Conservation (phyloP, 2,888 invertebrate genomes). For the Gibbula magus region DNA sequence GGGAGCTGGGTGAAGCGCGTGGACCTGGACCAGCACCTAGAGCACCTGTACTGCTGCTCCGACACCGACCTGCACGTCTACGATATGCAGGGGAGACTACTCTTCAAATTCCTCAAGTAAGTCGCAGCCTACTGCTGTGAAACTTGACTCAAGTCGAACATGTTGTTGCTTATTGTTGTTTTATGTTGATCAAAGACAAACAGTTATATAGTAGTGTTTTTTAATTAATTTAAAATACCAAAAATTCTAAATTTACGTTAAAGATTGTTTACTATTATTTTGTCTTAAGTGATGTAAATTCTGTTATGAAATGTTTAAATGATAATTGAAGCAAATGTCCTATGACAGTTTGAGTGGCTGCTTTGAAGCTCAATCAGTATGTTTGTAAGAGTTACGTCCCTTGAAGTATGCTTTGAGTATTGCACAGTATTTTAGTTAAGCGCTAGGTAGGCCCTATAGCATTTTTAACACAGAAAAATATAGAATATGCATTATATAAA, state of each 20-base stretch:
- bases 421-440: background rate
- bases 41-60: conserved; percentile 73
- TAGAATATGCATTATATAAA: too few relatives aligned
- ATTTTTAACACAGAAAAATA: background rate
- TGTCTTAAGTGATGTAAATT: too few relatives aligned
- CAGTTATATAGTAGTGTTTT: too few relatives aligned
- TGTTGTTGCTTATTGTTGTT: background rate
- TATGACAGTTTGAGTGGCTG: too few relatives aligned
- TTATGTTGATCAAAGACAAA: too few relatives aligned
- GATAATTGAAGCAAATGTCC: too few relatives aligned
- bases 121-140: background rate
- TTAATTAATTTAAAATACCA: too few relatives aligned
- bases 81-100: conserved; percentile 69
- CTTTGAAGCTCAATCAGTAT: background rate
- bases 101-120: conserved; percentile 66
- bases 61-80: conserved; percentile 73
- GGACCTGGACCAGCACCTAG: conserved; percentile 66
- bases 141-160: too few relatives aligned
- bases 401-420: too few relatives aligned
- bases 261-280: too few relatives aligned
- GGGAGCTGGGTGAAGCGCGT: conserved; percentile 74
- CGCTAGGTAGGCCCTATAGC: background rate
- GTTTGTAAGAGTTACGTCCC: background rate
- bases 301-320: too few relatives aligned
- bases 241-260: too few relatives aligned